Evolutionary conservation across 1,140 invertebrate genomes (phyloP).

Genomic region (Carposina sasakii): DNA sequence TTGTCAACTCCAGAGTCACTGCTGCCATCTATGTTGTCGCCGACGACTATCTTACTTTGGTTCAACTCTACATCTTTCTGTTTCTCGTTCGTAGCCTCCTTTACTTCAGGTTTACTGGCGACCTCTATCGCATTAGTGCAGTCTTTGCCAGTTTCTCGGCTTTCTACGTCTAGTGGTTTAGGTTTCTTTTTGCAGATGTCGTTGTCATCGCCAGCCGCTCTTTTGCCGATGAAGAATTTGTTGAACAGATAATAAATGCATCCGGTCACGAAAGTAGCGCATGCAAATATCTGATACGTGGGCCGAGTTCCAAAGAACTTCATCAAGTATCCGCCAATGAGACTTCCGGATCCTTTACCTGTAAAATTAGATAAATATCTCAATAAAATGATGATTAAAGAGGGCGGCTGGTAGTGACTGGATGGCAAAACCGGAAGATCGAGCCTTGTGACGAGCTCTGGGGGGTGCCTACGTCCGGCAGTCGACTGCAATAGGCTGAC

Average conservation of each 20-base stretch:
- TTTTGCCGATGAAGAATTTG: conserved; percentile 76
- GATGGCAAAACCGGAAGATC: too few relatives aligned
- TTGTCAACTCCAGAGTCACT: conserved; percentile 69
- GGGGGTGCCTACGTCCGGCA: too few relatives aligned
- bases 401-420: too few relatives aligned
- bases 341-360: conserved; percentile 85
- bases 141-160: conserved; percentile 40
- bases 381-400: conserved; percentile 4
- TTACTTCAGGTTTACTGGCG: conserved; percentile 34
- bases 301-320: conserved; percentile 80
- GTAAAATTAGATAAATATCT: conserved; percentile 27
- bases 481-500: too few relatives aligned
- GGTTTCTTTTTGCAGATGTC: conserved; percentile 73
- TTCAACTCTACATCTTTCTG: conserved; percentile 20
- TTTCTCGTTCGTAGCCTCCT: conserved; percentile 20
- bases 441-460: too few relatives aligned
- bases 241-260: conserved; percentile 82
- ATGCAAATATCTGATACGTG: conserved; percentile 83
- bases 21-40: conserved; percentile 55
- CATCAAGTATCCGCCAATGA: conserved; percentile 85
- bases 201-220: conserved; percentile 61
- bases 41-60: conserved; percentile 26
- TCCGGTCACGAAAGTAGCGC: conserved; percentile 75
- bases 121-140: conserved; percentile 45
- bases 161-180: conserved; percentile 38